Conservation (phyloP, 2,113 vertebrate genomes). For the Falcunculus frontatus region DNA sequence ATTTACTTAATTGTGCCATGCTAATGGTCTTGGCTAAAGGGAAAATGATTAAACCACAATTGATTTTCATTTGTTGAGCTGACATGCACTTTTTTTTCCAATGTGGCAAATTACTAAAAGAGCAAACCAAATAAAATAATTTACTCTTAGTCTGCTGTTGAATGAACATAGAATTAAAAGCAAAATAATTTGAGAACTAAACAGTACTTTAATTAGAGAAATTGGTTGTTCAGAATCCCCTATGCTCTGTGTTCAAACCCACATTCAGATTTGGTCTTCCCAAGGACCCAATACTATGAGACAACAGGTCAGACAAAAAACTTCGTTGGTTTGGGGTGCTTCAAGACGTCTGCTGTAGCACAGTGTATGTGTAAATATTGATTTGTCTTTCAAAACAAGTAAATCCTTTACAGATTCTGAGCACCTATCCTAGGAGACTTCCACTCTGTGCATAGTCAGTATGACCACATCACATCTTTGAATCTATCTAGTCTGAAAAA, state of each 20-base stretch:
- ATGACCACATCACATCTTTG: not conserved
- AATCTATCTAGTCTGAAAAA: not conserved
- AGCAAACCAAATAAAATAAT: slow-evolving; percentile 60
- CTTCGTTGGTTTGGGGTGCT: not conserved
- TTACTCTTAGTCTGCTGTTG: slow-evolving; percentile 52
- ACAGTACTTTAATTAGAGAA: not conserved
- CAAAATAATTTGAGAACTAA: slow-evolving; percentile 45
- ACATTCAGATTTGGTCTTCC: not conserved
- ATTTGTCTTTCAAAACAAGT: not conserved
- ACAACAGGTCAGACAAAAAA: not conserved
- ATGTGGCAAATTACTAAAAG: slow-evolving; percentile 53
- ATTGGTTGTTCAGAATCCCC: not conserved
- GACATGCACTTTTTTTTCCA: slow-evolving; percentile 31
- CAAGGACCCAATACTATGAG: not conserved
- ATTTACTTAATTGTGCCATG: slow-evolving; percentile 44
- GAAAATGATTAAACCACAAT: slow-evolving; percentile 65
- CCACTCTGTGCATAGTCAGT: not conserved
- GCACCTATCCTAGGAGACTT: not conserved
- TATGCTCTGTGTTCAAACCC: not conserved
- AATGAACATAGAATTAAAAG: slow-evolving; percentile 27
- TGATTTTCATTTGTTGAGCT: slow-evolving; percentile 60
- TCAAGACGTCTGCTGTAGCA: not conserved
- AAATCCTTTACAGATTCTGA: not conserved
- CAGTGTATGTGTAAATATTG: not conserved
- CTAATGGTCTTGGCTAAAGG: slow-evolving; percentile 59